Base-by-base conservation (phyloP, 2,113 vertebrate species). In the Syngnathus scovelli region DNA sequence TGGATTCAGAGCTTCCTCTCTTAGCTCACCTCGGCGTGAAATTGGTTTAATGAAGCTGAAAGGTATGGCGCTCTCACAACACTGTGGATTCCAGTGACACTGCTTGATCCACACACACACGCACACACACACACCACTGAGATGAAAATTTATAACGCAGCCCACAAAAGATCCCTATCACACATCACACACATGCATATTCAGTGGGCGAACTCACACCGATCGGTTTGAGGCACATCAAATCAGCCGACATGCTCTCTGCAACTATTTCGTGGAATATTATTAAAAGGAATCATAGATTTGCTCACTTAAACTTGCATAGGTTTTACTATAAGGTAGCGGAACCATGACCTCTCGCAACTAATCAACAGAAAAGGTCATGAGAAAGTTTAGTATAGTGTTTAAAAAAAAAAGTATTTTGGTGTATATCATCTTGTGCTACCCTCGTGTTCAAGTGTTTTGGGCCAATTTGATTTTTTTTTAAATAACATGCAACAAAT, bases 21-120 rank as follows among this genome's bases (percentile, higher is more conserved):
- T 96, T 94, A 95, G 95, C 93, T 95, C 96, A 96, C 94, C 94
- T 95, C 94, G 90, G 93, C 95, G 93, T 99, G 96, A 99, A 99
- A 99, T 98, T 98, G 96, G 96, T 98, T 98, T 99, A 99, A 99
- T 99, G 97, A 98, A 97, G 94, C 96, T 95, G 94, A 99, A 99
- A 98, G 94, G 94, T 98, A 98, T 96, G 95, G 95, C 92, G 94
- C 93, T 96, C 95, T 95, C 96, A 93, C 94, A 94, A 95, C 93
- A 95, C 94, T 94, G 94, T 74, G 92, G 94, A 98, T 95, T 95
- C 93, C 94, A 92, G 92, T 94, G 90, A 94, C 93, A 92, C 93
- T 91, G 91, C 94, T 93, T 94, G 93, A 94, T 93, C 93, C 94
- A 78, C 78, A 93, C 92, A 64, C 78, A 61, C 77, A 67, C 70